Conservation (phyloP, 2,113 vertebrate species). For the Bufo gargarizans region DNA sequence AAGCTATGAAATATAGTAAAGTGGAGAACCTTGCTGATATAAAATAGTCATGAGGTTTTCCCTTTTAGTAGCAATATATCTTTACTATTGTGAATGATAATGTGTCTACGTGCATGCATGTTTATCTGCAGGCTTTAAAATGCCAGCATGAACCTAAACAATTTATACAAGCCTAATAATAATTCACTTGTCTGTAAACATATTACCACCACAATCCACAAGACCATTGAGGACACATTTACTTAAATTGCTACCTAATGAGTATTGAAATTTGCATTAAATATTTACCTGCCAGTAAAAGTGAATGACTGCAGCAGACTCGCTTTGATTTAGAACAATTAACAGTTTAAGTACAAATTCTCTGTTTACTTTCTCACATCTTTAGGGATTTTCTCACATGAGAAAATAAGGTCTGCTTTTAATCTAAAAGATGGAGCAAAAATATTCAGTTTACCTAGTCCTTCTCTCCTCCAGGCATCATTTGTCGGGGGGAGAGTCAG, state of each 20-base stretch:
- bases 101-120: not conserved
- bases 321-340: not conserved
- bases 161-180: not conserved
- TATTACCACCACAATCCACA: conserved; percentile 24
- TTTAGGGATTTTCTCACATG: not conserved
- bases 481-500: too few relatives aligned
- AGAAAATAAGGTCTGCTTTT: not conserved
- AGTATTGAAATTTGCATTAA: conserved; percentile 46
- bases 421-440: not conserved
- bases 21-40: too few relatives aligned
- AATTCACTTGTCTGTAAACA: conserved; percentile 6
- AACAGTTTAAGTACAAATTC: conserved; percentile 6
- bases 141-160: not conserved
- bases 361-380: not conserved
- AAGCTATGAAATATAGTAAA: too few relatives aligned
- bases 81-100: not conserved
- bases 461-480: too few relatives aligned
- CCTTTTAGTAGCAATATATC: not conserved
- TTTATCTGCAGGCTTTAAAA: not conserved
- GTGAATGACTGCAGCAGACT: conserved; percentile 9
- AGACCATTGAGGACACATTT: not conserved
- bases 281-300: conserved; percentile 32
- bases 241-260: conserved; percentile 28
- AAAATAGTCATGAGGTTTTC: not conserved
- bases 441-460: too few relatives aligned